Evolutionary conservation across 2,888 invertebrate species (phyloP).

Genomic region (Deilephila porcellus): DNA sequence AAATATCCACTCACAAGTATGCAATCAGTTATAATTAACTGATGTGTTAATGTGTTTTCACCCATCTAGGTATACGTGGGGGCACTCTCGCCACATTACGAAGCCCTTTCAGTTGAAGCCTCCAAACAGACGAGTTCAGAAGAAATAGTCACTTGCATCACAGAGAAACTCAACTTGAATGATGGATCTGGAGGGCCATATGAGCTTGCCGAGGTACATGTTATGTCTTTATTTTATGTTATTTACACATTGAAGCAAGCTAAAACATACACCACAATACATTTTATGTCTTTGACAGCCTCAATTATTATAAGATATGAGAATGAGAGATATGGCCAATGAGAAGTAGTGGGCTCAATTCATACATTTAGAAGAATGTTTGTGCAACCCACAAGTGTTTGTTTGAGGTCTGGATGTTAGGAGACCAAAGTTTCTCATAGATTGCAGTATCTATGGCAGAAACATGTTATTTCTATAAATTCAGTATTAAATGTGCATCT

Average conservation of each 20-base stretch:
- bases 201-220: constrained; percentile 91
- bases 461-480: too few species aligned
- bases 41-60: neutral
- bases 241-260: neutral
- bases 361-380: too few species aligned
- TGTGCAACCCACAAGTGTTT: too few species aligned
- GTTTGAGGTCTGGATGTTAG: too few species aligned
- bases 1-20: neutral
- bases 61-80: constrained; percentile 92
- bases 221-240: neutral
- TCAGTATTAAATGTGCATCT: too few species aligned
- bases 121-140: constrained; percentile 96
- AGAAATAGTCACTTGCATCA: constrained; percentile 95
- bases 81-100: constrained; percentile 93
- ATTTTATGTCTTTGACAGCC: too few species aligned
- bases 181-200: constrained; percentile 87
- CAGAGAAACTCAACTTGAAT: constrained; percentile 85
- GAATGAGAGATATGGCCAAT: too few species aligned
- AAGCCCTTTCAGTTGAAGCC: constrained; percentile 95
- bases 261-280: too few species aligned
- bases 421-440: too few species aligned
- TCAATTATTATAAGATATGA: too few species aligned
- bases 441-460: too few species aligned
- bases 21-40: constrained; percentile 1
- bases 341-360: too few species aligned